Conservation (phyloP, 2,888 invertebrate genomes). For the Ormyrus rosae region DNA sequence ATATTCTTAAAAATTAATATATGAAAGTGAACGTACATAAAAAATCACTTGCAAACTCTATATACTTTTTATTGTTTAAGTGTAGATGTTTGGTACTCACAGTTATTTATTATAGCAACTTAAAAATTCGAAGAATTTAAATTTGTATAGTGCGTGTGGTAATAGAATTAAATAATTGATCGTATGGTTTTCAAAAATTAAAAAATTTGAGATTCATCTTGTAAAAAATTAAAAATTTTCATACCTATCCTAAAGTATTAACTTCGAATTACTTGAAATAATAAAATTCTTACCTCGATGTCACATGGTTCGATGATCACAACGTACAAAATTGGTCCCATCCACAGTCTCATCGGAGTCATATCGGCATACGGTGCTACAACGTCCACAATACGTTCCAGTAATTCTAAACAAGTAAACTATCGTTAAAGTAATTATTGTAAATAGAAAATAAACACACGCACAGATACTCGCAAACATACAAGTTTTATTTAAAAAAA, state of each 20-base stretch:
- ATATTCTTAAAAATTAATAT: too few relatives aligned
- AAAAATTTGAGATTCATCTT: background rate
- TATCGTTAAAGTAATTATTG: too few relatives aligned
- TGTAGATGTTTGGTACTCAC: background rate
- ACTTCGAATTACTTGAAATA: background rate
- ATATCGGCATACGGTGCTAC: slow-evolving; percentile 52
- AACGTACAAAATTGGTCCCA: slow-evolving; percentile 59
- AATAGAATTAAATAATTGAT: background rate
- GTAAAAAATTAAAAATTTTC: background rate
- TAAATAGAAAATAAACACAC: too few relatives aligned
- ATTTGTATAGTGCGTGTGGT: background rate
- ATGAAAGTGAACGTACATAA: background rate
- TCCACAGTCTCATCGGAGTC: slow-evolving; percentile 60
- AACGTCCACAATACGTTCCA: slow-evolving; percentile 56
- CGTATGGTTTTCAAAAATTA: too few relatives aligned
- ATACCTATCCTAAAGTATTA: background rate
- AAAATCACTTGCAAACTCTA: slow-evolving; percentile 6
- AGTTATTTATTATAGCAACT: background rate
- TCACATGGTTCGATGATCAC: slow-evolving; percentile 59
- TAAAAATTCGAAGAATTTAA: background rate
- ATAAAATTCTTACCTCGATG: slow-evolving; percentile 54
- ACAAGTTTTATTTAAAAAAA: too few relatives aligned
- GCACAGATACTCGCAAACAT: too few relatives aligned
- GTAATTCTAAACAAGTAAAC: slow-evolving; percentile 47
- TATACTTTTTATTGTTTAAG: background rate